Evolutionary conservation across 2,888 invertebrate genomes (phyloP).

Genomic region (Melolontha melolontha): DNA sequence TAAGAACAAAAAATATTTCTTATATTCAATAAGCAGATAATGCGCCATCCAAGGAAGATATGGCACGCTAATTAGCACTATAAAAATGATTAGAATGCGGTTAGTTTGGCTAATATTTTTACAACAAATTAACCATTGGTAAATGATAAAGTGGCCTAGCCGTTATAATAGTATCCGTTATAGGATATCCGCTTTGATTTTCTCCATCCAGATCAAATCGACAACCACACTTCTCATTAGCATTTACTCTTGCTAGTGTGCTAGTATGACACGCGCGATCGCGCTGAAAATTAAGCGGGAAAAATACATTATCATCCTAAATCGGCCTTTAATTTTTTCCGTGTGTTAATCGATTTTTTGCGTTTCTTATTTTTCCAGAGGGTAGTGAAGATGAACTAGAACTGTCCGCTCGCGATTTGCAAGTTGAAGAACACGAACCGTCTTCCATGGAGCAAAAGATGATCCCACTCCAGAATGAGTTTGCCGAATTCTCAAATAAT

Average conservation of each 20-base stretch:
- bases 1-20: too few relatives aligned
- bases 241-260: too few relatives aligned
- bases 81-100: constrained; percentile 39
- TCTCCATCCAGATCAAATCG: constrained; percentile 16
- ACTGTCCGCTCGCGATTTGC: constrained; percentile 56
- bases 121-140: constrained; percentile 33
- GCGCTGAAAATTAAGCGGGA: neutral
- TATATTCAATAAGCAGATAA: too few relatives aligned
- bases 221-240: too few relatives aligned
- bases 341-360: neutral
- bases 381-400: constrained; percentile 74
- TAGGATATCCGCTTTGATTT: constrained; percentile 49
- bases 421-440: constrained; percentile 32
- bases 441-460: constrained; percentile 57
- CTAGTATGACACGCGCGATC: neutral
- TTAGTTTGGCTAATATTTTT: constrained; percentile 34
- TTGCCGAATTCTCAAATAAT: constrained; percentile 44
- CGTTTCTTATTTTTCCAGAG: constrained; percentile 65
- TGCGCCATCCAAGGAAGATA: constrained; percentile 1
- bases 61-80: constrained; percentile 35
- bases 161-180: constrained; percentile 28
- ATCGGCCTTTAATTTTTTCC: neutral
- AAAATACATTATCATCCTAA: neutral
- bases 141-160: constrained; percentile 14
- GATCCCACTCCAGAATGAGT: constrained; percentile 51